Evolutionary conservation across 2,888 invertebrate genomes (phyloP).

Genomic region (Torymus auratus): DNA sequence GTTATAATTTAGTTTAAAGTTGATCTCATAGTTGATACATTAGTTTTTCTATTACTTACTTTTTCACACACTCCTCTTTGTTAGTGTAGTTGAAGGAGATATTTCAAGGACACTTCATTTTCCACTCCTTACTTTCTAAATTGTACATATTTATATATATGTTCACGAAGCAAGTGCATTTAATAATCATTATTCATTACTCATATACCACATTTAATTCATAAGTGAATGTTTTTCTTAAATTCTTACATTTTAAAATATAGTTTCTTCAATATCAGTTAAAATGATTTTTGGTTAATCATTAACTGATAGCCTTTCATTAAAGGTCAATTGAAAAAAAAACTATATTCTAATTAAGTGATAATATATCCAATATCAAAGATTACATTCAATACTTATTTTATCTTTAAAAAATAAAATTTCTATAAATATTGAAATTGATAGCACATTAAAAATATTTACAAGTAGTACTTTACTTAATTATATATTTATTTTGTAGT

Average conservation of each 20-base stretch:
- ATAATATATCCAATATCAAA: too few species aligned
- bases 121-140: conserved; percentile 44
- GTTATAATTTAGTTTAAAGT: not conserved
- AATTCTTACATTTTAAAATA: too few species aligned
- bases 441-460: not conserved
- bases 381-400: too few species aligned
- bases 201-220: too few species aligned
- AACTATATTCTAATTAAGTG: not conserved
- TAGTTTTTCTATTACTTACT: conserved; percentile 7
- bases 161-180: not conserved
- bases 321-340: not conserved
- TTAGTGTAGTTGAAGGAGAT: conserved; percentile 8
- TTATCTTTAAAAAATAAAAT: not conserved
- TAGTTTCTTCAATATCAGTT: not conserved
- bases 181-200: too few species aligned
- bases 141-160: not conserved
- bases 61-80: not conserved
- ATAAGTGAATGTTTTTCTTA: too few species aligned
- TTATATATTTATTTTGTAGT: conserved; percentile 76
- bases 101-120: conserved; percentile 18
- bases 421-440: too few species aligned
- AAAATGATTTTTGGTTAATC: not conserved
- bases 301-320: conserved; percentile 11
- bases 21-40: not conserved
- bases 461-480: conserved; percentile 6